These are phyloP conservation scores for Tachysurus fulvidraco DNA, from an alignment of 2,113 vertebrate species.

Conservation along the genomic window DNA sequence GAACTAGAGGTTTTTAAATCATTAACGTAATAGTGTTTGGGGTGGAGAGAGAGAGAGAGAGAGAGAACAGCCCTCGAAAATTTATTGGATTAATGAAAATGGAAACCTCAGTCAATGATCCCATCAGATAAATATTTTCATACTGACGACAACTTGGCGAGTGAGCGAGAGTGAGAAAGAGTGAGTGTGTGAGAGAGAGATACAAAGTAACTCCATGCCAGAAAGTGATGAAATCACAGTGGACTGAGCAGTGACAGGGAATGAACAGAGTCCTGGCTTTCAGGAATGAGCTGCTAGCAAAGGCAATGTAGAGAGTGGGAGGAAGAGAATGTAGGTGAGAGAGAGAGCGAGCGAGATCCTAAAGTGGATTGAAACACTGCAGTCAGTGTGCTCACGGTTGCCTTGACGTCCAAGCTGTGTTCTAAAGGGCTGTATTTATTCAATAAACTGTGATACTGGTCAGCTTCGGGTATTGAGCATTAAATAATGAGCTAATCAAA, in stretches of 20 bases:
- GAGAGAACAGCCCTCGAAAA: no score
- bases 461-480: background rate
- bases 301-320: constrained; percentile 8
- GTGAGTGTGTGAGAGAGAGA: background rate
- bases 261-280: background rate
- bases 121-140: no score
- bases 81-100: background rate
- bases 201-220: background rate
- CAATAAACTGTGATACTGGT: background rate
- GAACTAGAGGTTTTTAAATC: background rate
- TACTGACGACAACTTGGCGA: no score
- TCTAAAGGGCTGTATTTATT: background rate
- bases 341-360: background rate
- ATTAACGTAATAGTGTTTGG: background rate
- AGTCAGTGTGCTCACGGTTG: background rate
- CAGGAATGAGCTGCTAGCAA: constrained; percentile 27
- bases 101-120: background rate
- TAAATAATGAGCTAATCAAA: background rate
- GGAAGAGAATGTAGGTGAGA: constrained; percentile 10
- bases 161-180: background rate
- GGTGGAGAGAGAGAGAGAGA: no score
- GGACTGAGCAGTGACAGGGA: background rate
- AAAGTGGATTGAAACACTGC: background rate
- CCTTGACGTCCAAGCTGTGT: background rate
- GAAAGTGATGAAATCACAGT: constrained; percentile 1